Evolutionary conservation across 64 coral and sea anemone genomes (phyloP).

Genomic region (Montipora foliosa): DNA sequence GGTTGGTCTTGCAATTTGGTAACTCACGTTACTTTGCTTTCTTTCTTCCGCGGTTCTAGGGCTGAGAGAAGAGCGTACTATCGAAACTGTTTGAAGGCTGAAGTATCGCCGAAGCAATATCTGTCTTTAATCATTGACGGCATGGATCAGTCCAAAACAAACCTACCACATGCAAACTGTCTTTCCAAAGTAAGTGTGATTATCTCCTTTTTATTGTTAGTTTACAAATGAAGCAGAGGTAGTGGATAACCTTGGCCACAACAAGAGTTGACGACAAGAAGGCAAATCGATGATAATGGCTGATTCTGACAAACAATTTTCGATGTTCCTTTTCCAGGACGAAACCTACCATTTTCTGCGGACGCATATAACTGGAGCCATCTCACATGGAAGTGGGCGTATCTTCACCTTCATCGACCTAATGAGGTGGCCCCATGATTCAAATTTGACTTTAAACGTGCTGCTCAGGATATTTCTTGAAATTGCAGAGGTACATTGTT

Average conservation of each 20-base stretch:
- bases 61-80: slow-evolving; percentile 17
- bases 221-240: too few species aligned
- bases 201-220: not conserved
- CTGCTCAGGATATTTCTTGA: not conserved
- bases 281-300: too few species aligned
- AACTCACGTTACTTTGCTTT: not conserved
- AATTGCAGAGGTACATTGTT: not conserved
- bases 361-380: slow-evolving; percentile 8
- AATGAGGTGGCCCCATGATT: slow-evolving; percentile 8
- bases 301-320: too few species aligned
- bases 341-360: slow-evolving; percentile 8
- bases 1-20: not conserved
- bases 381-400: not conserved
- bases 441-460: not conserved
- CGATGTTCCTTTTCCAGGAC: not conserved
- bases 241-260: too few species aligned
- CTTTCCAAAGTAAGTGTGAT: slow-evolving; percentile 13
- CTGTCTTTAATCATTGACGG: slow-evolving; percentile 21
- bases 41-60: not conserved
- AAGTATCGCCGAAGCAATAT: not conserved
- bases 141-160: slow-evolving; percentile 33
- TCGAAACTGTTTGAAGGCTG: slow-evolving; percentile 7
- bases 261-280: too few species aligned
- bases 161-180: slow-evolving; percentile 17
- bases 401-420: slow-evolving; percentile 4